Percentiles rank a stretch among this genome's conserved stretches.
phyloP scores from a whole-genome alignment of 2,113 vertebrate genomes.

The Stictonetta naevosa region DNA sequence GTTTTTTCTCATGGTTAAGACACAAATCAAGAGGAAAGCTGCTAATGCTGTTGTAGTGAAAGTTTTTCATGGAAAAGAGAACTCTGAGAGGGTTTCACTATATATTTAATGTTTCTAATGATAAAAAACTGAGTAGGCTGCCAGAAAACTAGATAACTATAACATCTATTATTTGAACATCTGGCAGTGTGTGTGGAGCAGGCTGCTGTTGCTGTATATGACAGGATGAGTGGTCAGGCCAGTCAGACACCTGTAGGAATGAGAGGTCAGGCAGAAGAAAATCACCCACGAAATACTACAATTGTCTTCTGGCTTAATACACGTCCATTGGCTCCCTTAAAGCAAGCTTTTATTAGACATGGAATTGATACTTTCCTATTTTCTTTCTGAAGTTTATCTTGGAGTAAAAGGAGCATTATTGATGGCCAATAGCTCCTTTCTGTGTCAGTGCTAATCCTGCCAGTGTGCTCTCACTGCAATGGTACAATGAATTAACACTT shows the following conservation, averaged over 20 bases:
- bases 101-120: constrained; percentile 69
- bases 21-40: constrained; percentile 80
- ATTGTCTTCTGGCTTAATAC: neutral
- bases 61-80: constrained; percentile 72
- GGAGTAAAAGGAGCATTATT: neutral
- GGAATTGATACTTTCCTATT: neutral
- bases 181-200: constrained; percentile 28
- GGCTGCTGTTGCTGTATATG: constrained; percentile 4
- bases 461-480: neutral
- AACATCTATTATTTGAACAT: constrained; percentile 61
- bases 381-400: neutral
- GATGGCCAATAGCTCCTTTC: neutral
- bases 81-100: constrained; percentile 62
- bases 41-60: constrained; percentile 72
- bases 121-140: constrained; percentile 67
- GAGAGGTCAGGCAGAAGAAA: neutral
- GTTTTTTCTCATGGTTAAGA: constrained; percentile 72
- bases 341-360: neutral
- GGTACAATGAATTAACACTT: neutral
- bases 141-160: constrained; percentile 58
- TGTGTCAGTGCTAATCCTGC: neutral
- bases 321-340: neutral
- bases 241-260: constrained; percentile 21
- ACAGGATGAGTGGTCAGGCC: neutral
- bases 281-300: neutral